These are phyloP conservation scores for Pseudomyrmex dendroicus DNA, from an alignment of 1,140 invertebrate species.

Conservation along the genomic window DNA sequence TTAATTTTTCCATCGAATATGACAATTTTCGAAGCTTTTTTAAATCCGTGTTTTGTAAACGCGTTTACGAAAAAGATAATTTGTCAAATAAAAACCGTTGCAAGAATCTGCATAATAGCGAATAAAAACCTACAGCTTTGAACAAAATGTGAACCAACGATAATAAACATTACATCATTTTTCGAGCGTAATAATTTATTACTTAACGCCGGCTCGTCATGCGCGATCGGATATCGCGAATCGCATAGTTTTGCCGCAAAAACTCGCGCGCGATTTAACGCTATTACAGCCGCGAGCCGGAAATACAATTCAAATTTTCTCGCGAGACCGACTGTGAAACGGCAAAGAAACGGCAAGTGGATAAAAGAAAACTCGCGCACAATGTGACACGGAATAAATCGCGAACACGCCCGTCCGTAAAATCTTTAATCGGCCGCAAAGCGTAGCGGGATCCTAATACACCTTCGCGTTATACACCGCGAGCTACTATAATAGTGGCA, in stretches of 20 bases:
- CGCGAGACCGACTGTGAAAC: background rate
- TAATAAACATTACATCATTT: constrained; percentile 6
- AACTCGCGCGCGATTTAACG: constrained; percentile 35
- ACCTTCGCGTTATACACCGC: background rate
- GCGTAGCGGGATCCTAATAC: constrained; percentile 40
- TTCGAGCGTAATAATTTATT: constrained; percentile 28
- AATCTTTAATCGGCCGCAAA: constrained; percentile 57
- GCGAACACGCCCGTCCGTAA: constrained; percentile 31
- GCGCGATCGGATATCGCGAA: background rate
- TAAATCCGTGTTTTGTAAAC: no score
- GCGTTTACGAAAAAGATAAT: background rate
- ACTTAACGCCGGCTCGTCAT: constrained; percentile 24
- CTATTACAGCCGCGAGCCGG: constrained; percentile 22
- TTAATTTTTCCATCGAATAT: no score
- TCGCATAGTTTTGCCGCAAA: constrained; percentile 27
- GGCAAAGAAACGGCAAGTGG: constrained; percentile 15
- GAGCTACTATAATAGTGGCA: constrained; percentile 43
- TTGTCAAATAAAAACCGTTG: background rate
- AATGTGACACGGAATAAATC: constrained; percentile 35
- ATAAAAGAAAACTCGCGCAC: constrained; percentile 12
- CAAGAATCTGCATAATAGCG: background rate
- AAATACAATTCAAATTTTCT: constrained; percentile 31
- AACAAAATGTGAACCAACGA: no score
- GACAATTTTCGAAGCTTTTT: no score
- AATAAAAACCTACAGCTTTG: no score